Evolutionary conservation across 2,888 invertebrate genomes (phyloP), one percentile per base, ranked within the genome.

Genomic region (Acleris emargana): DNA sequence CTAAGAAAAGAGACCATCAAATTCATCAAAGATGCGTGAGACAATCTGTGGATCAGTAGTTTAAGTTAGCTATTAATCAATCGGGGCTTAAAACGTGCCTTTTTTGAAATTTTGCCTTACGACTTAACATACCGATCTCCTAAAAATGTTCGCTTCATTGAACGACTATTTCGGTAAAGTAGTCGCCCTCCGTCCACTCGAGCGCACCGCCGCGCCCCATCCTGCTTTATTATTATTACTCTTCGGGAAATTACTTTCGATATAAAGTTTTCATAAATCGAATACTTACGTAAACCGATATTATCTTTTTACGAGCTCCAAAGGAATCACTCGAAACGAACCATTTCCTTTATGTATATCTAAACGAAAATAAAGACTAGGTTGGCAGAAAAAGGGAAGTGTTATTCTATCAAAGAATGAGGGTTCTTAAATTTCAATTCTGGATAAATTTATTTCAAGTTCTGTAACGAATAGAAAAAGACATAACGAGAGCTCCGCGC

Each of bases 401-500:
- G 28, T 49, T 18, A 60, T 75, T 75, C 77, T 74, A 79, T 74
- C 71, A 72, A 73, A 72, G 77, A 76, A 75, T 75, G 73, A 57
- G 22, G 49, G 64, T 72, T 70, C 75, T 80, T 79, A 81, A 82
- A 83, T 82, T 81, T 72, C 78, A 79, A 82, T 82, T 83, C 77
- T 73, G 78, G 80, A 79, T 79, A 77, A 78, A 80, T 79, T 76
- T 77, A 77, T 81, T 81, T 80, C 76, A 73, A 83, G 76, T 80
- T 82, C 72, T 79, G 79, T 83, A 84, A 81, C 77, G 83, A 84
- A 84, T 84, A 84, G 81, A 83, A 84, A 81, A 84, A 82, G 79
- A 84, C 82, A 86, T 86, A 87, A 86, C 86, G 83, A 86, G 84
- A 77, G 77, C 76, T 73, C 73, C 77, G 79, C 79, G 82, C 79